Conservation (phyloP, 2,888 invertebrate genomes). For the Trypoxylon attenuatum region DNA sequence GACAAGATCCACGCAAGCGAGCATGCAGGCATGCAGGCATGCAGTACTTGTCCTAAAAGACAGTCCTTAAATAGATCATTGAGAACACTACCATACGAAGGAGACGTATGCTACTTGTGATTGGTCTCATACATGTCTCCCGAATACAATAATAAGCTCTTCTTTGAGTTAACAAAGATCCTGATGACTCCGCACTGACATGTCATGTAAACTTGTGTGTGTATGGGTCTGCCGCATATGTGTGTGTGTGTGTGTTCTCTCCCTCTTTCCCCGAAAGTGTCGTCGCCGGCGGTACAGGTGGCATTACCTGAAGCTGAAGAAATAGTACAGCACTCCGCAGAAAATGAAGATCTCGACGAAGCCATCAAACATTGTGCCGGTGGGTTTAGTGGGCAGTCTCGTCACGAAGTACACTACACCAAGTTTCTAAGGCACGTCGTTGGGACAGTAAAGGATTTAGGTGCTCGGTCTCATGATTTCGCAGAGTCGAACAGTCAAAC, state of each 20-base stretch:
- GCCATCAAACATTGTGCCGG: slow-evolving; percentile 74
- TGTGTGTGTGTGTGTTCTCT: too few relatives aligned
- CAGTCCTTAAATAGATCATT: slow-evolving; percentile 5
- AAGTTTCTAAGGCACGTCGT: neutral
- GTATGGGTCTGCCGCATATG: too few relatives aligned
- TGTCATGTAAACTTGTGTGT: too few relatives aligned
- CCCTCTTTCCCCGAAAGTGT: too few relatives aligned
- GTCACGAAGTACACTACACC: neutral
- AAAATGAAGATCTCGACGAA: slow-evolving; percentile 79
- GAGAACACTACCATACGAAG: neutral
- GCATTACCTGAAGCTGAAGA: slow-evolving; percentile 79
- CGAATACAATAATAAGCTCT: too few relatives aligned
- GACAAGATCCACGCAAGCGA: slow-evolving; percentile 1
- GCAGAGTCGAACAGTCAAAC: slow-evolving; percentile 9
- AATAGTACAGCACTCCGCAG: slow-evolving; percentile 79
- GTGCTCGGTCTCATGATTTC: slow-evolving; percentile 27
- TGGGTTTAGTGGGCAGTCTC: slow-evolving; percentile 4
- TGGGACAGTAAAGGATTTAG: slow-evolving; percentile 15
- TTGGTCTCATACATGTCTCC: too few relatives aligned
- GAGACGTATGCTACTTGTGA: too few relatives aligned
- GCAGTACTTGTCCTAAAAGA: neutral
- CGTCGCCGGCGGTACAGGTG: neutral
- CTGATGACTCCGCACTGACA: too few relatives aligned
- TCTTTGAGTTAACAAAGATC: too few relatives aligned
- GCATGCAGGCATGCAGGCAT: neutral